Evolutionary conservation across 2,113 vertebrate genomes (phyloP).

Genomic region (Anguilla japonica): DNA sequence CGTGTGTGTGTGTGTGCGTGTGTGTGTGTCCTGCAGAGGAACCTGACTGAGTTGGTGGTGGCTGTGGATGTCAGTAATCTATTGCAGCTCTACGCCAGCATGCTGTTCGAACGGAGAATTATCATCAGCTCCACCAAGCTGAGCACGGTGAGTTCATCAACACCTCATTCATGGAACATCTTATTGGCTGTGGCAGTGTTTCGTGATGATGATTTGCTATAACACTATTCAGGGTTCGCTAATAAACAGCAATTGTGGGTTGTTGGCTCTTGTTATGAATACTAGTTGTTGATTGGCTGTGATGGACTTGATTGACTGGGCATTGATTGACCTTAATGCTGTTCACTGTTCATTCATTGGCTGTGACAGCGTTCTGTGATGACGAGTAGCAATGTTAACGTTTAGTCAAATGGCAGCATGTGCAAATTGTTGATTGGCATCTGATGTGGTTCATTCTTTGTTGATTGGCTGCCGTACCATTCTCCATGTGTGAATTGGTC

Average conservation of each 20-base stretch:
- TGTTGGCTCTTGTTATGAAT: too few species aligned
- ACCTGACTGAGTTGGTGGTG: conserved; percentile 86
- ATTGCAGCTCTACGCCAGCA: conserved; percentile 82
- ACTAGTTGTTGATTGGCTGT: too few species aligned
- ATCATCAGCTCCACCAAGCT: conserved; percentile 83
- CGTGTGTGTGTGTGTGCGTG: conserved; percentile 18
- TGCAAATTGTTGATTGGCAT: too few species aligned
- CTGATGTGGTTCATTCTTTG: background rate
- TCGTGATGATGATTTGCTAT: background rate
- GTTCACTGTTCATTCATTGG: too few species aligned
- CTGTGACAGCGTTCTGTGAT: too few species aligned
- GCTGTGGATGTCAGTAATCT: conserved; percentile 81
- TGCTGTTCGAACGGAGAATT: conserved; percentile 84
- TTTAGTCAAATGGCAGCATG: too few species aligned
- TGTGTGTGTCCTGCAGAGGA: conserved; percentile 70
- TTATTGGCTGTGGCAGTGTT: background rate
- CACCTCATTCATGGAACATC: background rate
- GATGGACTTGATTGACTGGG: too few species aligned
- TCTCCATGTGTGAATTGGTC: background rate
- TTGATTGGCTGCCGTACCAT: background rate
- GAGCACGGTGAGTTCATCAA: conserved; percentile 76
- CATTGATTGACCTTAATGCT: too few species aligned
- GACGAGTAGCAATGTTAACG: too few species aligned
- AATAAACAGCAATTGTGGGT: too few species aligned
- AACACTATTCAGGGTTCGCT: background rate